phyloP scores from a whole-genome alignment of 2,888 invertebrate species.

The Phlogophora meticulosa region DNA sequence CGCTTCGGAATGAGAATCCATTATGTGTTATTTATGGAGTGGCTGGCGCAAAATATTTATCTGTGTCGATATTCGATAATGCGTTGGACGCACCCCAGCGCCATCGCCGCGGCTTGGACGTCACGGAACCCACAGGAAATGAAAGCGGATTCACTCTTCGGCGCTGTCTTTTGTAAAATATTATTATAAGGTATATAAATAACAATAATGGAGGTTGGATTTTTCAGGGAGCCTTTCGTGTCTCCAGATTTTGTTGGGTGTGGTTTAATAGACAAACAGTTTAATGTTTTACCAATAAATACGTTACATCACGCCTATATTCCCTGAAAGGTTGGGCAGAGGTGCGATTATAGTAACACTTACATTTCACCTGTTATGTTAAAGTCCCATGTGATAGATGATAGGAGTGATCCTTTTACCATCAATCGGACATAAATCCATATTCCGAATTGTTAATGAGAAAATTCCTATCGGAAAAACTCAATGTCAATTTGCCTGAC shows the following conservation, averaged over 20 bases:
- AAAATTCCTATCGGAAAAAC: too few relatives aligned
- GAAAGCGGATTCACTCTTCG: slow-evolving; percentile 71
- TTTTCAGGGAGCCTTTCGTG: slow-evolving; percentile 30
- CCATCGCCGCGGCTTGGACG: slow-evolving; percentile 41
- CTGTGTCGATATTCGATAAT: slow-evolving; percentile 88
- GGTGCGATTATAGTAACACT: too few relatives aligned
- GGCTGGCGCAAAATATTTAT: slow-evolving; percentile 88
- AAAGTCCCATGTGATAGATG: too few relatives aligned
- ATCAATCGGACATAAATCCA: too few relatives aligned
- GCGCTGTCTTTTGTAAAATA: slow-evolving; percentile 65
- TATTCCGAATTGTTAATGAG: too few relatives aligned
- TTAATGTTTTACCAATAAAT: too few relatives aligned
- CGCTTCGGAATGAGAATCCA: slow-evolving; percentile 84
- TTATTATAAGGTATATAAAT: slow-evolving; percentile 70
- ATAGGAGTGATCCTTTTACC: too few relatives aligned
- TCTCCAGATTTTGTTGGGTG: slow-evolving; percentile 16
- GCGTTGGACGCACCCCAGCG: slow-evolving; percentile 74
- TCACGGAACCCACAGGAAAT: slow-evolving; percentile 76
- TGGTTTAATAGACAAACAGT: too few relatives aligned
- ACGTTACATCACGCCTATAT: too few relatives aligned
- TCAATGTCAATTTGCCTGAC: too few relatives aligned
- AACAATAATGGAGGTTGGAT: slow-evolving; percentile 59
- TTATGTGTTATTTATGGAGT: slow-evolving; percentile 89
- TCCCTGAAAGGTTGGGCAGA: too few relatives aligned
- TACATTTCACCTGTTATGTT: too few relatives aligned